Base-by-base conservation (phyloP, 2,888 invertebrate species). In the Drosophila kuntzei region DNA sequence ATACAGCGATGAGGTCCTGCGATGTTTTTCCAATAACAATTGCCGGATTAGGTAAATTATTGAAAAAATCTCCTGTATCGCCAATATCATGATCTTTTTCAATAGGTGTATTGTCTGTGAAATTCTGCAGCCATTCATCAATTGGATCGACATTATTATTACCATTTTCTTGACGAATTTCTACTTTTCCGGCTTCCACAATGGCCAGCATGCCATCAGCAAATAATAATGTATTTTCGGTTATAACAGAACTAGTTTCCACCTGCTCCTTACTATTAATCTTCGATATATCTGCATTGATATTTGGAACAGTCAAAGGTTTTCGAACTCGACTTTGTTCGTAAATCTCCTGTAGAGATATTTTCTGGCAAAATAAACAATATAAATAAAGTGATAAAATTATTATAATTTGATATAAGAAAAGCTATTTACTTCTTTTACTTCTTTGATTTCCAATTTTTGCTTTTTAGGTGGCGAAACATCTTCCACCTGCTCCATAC, bases 41-140 rank as follows among this genome's bases (percentile, higher is more conserved):
- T 2, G 47, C 14, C 6, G 60, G 9, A 7, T 20, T 36, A 0
- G 62, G 36, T 9, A 69, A 44, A 3, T 53, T 49, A 0, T 44
- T 37, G 4, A 70, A 70, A 14, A 69, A 61, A 5, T 37, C 43
- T 0, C 32, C 12, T 1, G 51, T 54, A 9, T 54, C 70, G 3
- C 11, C 9, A 9, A 47, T 41, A 0, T 59, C 29, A n/a, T 47
- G 51, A 1, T 39, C 27, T 9, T 9, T 3, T 2, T 25, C 25
- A 39, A 12, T 18, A 5, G 27, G 18, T 2, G 51, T 22, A 11
- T 37, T 14, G 22, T 37, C 51, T 1, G 25, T 39, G 9, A 27
- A 29, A n/a, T n/a, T 53, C 4, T 27, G 25, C 9, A 39, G 12
- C 18, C 27, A 53, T 29, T 8, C 25, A 18, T 29, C 27, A 14